phyloP scores from a whole-genome alignment of 2,888 invertebrate species.

The Ichneumon xanthorius region DNA sequence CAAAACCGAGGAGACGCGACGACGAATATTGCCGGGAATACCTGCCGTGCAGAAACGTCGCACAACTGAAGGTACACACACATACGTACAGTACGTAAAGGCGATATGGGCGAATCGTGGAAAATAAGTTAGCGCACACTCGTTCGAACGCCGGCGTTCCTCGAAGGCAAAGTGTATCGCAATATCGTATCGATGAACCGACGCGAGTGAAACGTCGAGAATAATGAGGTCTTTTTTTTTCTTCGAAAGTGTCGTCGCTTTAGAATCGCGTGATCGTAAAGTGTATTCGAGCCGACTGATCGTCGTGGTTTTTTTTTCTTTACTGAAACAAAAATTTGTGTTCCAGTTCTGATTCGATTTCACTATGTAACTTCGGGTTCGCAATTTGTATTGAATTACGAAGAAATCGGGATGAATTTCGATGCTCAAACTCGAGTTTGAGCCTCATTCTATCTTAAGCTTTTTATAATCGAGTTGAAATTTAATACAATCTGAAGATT shows the following conservation, averaged over 20 bases:
- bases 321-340: background rate
- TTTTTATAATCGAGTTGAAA: no score
- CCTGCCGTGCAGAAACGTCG: background rate
- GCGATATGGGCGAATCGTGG: background rate
- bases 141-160: background rate
- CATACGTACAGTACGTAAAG: constrained; percentile 2
- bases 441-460: no score
- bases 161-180: background rate
- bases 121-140: background rate
- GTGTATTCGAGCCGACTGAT: background rate
- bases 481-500: no score
- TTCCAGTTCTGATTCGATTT: no score
- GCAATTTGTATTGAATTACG: no score
- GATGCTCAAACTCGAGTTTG: no score
- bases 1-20: background rate
- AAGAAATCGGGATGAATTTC: no score
- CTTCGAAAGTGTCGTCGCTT: background rate
- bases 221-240: background rate
- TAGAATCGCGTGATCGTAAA: background rate
- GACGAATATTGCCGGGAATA: constrained; percentile 30
- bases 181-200: background rate
- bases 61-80: constrained; percentile 22
- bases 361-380: no score
- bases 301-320: no score
- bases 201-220: background rate